Evolutionary conservation across 2,797 vertebrate genomes (phyloP).

Genomic region (Anas acuta): DNA sequence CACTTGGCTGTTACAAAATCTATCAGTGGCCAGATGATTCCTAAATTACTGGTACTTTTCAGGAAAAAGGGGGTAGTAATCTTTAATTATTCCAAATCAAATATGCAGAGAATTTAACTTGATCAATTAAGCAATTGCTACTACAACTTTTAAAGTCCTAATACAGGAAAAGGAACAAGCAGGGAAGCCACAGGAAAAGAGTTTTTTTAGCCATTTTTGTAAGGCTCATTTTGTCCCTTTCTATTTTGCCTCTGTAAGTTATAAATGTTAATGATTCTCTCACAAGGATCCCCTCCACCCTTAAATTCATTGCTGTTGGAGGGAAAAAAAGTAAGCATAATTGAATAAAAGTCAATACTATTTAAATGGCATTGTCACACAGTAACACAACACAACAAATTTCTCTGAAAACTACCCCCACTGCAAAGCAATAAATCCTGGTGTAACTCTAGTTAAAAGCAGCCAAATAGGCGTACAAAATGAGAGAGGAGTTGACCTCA

Average conservation of each 20-base stretch:
- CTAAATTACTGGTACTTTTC: background rate
- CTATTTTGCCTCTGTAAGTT: background rate
- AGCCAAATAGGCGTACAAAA: background rate
- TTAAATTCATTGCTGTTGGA: background rate
- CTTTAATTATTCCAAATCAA: background rate
- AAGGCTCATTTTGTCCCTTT: background rate
- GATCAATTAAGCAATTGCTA: background rate
- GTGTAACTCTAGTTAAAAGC: background rate
- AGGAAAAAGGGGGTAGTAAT: background rate
- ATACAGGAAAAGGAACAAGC: background rate
- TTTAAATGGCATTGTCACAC: background rate
- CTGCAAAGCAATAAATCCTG: background rate
- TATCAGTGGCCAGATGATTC: background rate
- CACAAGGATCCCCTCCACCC: background rate
- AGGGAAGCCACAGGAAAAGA: background rate
- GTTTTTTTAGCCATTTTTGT: background rate
- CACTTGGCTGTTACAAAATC: background rate
- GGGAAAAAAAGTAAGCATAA: background rate
- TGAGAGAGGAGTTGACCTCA: background rate
- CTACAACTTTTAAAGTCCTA: background rate
- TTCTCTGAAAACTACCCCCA: background rate
- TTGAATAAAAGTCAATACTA: background rate
- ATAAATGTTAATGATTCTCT: background rate
- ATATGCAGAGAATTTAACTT: background rate
- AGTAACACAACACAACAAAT: background rate